These are phyloP conservation scores for Cyclargus thomasi DNA, from an alignment of 1,140 invertebrate genomes.

Conservation along the genomic window DNA sequence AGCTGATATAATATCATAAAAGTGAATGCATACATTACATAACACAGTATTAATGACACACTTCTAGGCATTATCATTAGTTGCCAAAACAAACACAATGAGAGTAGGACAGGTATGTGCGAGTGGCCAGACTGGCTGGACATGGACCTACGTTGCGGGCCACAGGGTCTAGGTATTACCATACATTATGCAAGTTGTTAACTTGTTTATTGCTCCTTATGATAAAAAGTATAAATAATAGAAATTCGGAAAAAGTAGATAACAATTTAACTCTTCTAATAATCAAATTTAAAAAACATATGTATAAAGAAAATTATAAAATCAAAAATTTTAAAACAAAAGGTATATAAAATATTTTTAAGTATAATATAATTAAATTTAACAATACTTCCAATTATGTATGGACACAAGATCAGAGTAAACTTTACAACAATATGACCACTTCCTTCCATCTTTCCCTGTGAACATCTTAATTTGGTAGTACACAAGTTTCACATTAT, in stretches of 20 bases:
- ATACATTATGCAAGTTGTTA: too few species aligned
- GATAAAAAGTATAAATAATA: neutral
- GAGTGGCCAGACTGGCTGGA: neutral
- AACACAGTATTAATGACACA: neutral
- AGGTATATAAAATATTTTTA: neutral
- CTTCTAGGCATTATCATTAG: neutral
- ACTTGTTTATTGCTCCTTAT: neutral
- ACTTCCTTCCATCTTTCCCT: neutral
- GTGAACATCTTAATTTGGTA: neutral
- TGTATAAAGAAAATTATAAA: neutral
- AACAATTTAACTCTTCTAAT: neutral
- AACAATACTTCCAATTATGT: neutral
- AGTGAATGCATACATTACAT: neutral
- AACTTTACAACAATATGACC: neutral
- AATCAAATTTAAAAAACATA: neutral
- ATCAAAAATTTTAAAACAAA: neutral
- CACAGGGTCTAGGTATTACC: too few species aligned
- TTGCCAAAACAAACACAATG: neutral
- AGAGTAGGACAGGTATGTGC: too few species aligned
- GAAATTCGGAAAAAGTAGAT: neutral
- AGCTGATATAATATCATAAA: neutral
- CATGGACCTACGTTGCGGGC: neutral
- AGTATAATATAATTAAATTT: neutral
- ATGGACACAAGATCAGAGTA: neutral
- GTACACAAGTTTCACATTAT: neutral